phyloP scores from a whole-genome alignment of 2,797 vertebrate genomes.

The Brotula barbata region DNA sequence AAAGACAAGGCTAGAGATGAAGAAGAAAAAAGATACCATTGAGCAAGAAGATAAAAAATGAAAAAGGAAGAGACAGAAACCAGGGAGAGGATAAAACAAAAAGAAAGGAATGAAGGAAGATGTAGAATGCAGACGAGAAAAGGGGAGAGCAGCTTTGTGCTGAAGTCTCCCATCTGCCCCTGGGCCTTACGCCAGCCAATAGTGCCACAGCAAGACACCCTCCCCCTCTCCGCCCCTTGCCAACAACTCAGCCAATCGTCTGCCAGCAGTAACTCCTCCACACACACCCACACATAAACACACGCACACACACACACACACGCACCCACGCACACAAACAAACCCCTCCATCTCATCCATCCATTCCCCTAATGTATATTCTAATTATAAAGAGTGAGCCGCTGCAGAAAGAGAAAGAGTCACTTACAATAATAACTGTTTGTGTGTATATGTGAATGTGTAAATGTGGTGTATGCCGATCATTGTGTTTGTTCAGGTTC shows the following conservation, averaged over 20 bases:
- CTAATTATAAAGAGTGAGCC: slow-evolving; percentile 38
- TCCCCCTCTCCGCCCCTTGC: slow-evolving; percentile 60
- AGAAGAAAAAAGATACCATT: neutral
- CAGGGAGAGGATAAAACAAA: neutral
- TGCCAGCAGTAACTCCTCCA: slow-evolving; percentile 39
- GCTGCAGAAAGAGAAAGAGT: slow-evolving; percentile 14
- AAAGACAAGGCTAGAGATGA: too few relatives aligned
- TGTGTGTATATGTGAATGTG: too few relatives aligned
- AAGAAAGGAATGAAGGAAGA: slow-evolving; percentile 2
- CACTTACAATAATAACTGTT: too few relatives aligned
- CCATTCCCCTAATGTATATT: slow-evolving; percentile 9
- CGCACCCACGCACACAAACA: slow-evolving; percentile 14
- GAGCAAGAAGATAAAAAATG: neutral
- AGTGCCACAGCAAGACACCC: slow-evolving; percentile 49
- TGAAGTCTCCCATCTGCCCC: slow-evolving; percentile 60
- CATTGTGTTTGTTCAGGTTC: too few relatives aligned
- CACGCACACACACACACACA: slow-evolving; percentile 14
- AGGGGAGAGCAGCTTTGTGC: slow-evolving; percentile 17
- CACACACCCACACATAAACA: slow-evolving; percentile 29
- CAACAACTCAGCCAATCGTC: slow-evolving; percentile 74
- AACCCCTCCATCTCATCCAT: neutral
- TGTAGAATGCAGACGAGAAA: neutral
- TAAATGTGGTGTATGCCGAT: neutral
- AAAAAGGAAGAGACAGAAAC: neutral
- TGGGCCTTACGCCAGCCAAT: slow-evolving; percentile 71